A percentile compares a stretch with the other conserved stretches of the same genome.
Conservation (phyloP, 2,797 vertebrate genomes). For the Octomys mimax region DNA sequence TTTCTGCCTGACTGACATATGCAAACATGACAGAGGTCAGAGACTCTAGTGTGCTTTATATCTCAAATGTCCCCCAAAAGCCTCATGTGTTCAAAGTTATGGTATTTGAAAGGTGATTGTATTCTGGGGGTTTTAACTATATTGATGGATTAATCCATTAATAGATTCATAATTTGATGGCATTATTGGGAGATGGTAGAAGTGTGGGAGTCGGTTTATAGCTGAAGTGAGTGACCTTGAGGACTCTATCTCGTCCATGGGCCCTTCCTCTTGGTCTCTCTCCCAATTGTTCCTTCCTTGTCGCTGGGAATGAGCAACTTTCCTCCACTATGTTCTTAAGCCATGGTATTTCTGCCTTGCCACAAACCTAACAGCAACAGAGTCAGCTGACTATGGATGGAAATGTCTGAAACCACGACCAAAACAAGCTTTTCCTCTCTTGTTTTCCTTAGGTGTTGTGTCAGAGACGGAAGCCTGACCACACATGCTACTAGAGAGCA, state of each 20-base stretch:
- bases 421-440: neutral
- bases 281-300: neutral
- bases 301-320: neutral
- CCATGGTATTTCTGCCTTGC: neutral
- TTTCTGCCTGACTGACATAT: neutral
- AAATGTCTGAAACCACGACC: neutral
- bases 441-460: neutral
- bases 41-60: neutral
- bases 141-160: neutral
- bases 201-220: neutral
- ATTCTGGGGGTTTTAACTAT: neutral
- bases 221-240: neutral
- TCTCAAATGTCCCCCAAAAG: neutral
- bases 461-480: neutral
- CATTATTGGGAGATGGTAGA: neutral
- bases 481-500: no score
- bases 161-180: neutral
- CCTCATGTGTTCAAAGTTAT: neutral
- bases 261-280: neutral
- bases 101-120: neutral
- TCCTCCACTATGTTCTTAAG: neutral
- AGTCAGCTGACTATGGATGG: neutral
- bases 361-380: neutral
- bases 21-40: neutral
- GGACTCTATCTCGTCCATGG: neutral